Evolutionary conservation across 2,797 vertebrate genomes (phyloP), one percentile per base, ranked within the genome.

Genomic region (Sphenopsis melanotis): DNA sequence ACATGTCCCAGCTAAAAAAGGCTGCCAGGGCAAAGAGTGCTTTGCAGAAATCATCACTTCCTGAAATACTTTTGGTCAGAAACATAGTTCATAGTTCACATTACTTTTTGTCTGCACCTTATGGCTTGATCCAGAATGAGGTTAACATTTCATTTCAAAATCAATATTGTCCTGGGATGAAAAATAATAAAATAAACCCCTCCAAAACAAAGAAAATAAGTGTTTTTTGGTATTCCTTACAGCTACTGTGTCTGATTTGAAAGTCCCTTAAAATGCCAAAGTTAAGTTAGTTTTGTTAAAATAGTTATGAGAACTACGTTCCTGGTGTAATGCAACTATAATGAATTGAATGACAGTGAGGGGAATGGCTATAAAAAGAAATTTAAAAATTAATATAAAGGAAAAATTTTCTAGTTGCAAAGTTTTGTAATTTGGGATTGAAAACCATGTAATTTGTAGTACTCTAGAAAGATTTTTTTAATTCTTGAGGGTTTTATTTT

Each of bases 221-320:
- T 4, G 2, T 14, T 34, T 69, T 52, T 42, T 77, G 16, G 7
- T 36, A 46, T n/a, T 64, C 3, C 21, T 68, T 60, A 34, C 14
- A 74, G 15, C 13, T 82, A 19, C 15, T 44, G 2, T 17, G 8
- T 61, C 26, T 85, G 30, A 26, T 29, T 46, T 77, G 11, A 72
- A 18, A 78, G 4, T 7, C 24, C 5, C 18, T 50, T 68, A 64
- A 90, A 53, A 46, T 59, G 32, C 7, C 10, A 41, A 37, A 2
- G 0, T 57, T 61, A 66, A 29, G 55, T 42, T 19, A 60, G 13
- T 26, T 72, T 52, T 0, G 0, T 60, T 57, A 46, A 27, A 81
- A 46, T 32, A 60, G 15, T 26, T 69, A 23, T n/a, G 34, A 78
- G 8, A 78, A 61, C 9, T 23, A 47, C 5, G 21, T 60, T 56